Conservation (phyloP, 1,140 invertebrate genomes). For the Orchestia grillus region DNA sequence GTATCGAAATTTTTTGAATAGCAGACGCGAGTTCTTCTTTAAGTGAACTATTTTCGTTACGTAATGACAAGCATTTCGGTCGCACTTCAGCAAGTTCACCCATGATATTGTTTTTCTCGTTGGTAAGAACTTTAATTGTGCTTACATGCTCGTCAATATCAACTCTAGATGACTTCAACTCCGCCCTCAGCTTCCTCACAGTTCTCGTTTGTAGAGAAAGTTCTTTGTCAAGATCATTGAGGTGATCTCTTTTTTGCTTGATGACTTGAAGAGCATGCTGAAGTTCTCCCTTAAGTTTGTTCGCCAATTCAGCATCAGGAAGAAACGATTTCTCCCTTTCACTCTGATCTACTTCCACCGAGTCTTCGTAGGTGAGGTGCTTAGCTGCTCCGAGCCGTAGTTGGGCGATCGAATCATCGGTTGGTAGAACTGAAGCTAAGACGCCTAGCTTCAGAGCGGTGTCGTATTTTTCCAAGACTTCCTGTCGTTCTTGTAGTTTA, state of each 20-base stretch:
- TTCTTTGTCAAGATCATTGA: slow-evolving; percentile 58
- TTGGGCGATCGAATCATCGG: slow-evolving; percentile 60
- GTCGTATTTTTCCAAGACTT: slow-evolving; percentile 62
- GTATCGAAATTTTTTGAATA: background rate
- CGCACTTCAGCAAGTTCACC: background rate
- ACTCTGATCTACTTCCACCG: background rate
- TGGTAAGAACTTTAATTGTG: slow-evolving; percentile 28
- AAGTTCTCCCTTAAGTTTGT: slow-evolving; percentile 60
- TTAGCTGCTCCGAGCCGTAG: slow-evolving; percentile 57
- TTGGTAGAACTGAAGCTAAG: slow-evolving; percentile 54
- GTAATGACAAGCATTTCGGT: background rate
- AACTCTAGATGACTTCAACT: slow-evolving; percentile 57
- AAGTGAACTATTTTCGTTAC: slow-evolving; percentile 60
- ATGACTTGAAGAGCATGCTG: slow-evolving; percentile 62
- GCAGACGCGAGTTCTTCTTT: slow-evolving; percentile 57
- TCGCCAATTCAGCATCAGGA: slow-evolving; percentile 50
- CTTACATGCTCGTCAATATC: slow-evolving; percentile 40
- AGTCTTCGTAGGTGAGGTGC: slow-evolving; percentile 61
- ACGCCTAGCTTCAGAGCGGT: slow-evolving; percentile 60
- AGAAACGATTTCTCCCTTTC: background rate
- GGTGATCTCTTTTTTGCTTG: slow-evolving; percentile 61
- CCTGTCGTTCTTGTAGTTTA: slow-evolving; percentile 59
- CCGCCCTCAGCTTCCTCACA: slow-evolving; percentile 32
- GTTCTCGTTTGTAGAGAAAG: slow-evolving; percentile 56
- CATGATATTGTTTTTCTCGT: background rate